Percentiles rank a stretch among this genome's conserved stretches.
These are phyloP conservation scores for Crocodylus rhombifer DNA, from an alignment of 2,797 vertebrate species.

Conservation along the genomic window DNA sequence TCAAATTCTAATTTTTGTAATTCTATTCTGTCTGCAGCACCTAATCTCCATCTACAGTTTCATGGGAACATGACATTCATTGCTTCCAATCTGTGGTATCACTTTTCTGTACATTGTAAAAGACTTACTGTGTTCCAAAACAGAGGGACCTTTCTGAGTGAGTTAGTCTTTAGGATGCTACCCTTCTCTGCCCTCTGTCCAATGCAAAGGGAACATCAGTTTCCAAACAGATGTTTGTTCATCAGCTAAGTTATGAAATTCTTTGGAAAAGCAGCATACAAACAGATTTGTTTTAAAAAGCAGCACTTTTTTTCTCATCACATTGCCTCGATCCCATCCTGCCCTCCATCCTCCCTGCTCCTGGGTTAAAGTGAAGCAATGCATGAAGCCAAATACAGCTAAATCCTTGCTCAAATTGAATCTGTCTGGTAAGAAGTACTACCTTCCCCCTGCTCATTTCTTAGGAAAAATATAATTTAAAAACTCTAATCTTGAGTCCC, in stretches of 20 bases:
- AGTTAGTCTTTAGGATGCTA: too few species aligned
- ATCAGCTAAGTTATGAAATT: neutral
- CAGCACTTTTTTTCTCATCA: neutral
- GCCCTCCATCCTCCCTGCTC: too few species aligned
- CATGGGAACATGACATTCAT: neutral
- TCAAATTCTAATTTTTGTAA: constrained; percentile 50
- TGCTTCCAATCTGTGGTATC: neutral
- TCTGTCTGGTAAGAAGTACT: too few species aligned
- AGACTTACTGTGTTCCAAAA: neutral
- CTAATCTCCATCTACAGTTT: neutral
- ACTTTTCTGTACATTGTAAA: neutral
- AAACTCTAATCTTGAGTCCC: too few species aligned
- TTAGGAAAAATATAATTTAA: too few species aligned
- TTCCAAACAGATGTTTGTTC: neutral
- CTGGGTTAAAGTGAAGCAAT: neutral
- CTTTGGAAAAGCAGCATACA: neutral
- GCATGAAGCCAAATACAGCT: neutral
- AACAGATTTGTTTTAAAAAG: neutral
- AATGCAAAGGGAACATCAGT: neutral
- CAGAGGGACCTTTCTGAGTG: neutral
- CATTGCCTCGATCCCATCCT: neutral
- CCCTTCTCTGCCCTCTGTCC: too few species aligned
- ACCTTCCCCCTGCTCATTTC: too few species aligned
- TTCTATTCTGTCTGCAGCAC: neutral
- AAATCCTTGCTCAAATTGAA: neutral